Evolutionary conservation across 2,888 invertebrate genomes (phyloP), one percentile per base, ranked within the genome.

Genomic region (Oxytorus armatus): DNA sequence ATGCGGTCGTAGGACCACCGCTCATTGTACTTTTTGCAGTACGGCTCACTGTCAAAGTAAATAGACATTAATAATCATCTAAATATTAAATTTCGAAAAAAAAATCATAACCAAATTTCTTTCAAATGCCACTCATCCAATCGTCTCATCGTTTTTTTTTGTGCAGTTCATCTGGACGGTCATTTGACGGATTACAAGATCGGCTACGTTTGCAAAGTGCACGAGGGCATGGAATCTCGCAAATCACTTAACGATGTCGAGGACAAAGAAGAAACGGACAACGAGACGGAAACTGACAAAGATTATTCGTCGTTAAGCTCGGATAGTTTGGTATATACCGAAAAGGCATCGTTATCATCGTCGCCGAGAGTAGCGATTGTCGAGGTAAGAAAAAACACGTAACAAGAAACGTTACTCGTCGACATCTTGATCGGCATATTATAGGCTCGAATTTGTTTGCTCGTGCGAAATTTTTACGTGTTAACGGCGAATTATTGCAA

Each of bases 31-130:
- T n/a, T 88, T 87, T 36, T 91, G 91, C 65, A 89, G 89, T 29
- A 85, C 84, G 72, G 91, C 91, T n/a, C 90, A 88, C 68, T 91
- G 91, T 63, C 89, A 89, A 87, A 84, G 90, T 91, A 86, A 77
- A 44, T 81, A 39, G 51, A 55, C 61, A 33, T 70, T 14, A 51
- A n/a, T n/a, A n/a, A n/a, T 36, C 0, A 3, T 14, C 29, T 16
- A 57, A 10, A 3, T 1, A n/a, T 29, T 33, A 25, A 63, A 33
- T 33, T 57, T 29, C 14, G 25, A 25, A 3, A 57, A 57, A 57
- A 49, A 18, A 29, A 59, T 47, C 29, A 47, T n/a, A n/a, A n/a
- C n/a, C n/a, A n/a, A n/a, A n/a, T n/a, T n/a, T n/a, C 8, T 36
- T 8, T 36, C 8, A 8, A 21, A 59, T 39, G 16, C 25, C 61